A percentile compares a stretch with the other conserved stretches of the same genome.
Evolutionary conservation across 2,797 vertebrate genomes (phyloP).

Genomic region (Phrynocephalus guinanensis): DNA sequence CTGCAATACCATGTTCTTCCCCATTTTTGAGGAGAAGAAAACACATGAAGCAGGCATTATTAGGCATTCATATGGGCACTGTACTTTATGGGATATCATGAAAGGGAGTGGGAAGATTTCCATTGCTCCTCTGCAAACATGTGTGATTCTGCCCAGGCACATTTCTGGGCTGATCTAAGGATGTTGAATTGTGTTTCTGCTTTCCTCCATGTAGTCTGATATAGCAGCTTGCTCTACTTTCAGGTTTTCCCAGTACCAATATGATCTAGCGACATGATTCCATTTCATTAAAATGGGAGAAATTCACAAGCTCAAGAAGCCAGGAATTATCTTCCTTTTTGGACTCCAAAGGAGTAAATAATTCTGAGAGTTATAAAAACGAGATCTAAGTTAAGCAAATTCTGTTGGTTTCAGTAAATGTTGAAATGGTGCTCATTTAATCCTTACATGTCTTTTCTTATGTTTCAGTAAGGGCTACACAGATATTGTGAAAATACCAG

Average conservation of each 20-base stretch:
- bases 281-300: background rate
- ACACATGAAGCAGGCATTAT: background rate
- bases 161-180: background rate
- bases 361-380: background rate
- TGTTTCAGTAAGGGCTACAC: slow-evolving; percentile 93
- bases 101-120: background rate
- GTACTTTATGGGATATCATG: background rate
- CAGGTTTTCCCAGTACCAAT: background rate
- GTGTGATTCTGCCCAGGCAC: too few relatives aligned
- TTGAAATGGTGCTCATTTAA: slow-evolving; percentile 29
- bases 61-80: background rate
- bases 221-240: background rate
- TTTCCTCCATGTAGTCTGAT: background rate
- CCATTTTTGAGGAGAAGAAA: background rate
- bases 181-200: background rate
- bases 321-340: background rate
- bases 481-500: slow-evolving; percentile 93
- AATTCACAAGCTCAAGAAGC: background rate
- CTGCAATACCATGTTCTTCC: too few relatives aligned
- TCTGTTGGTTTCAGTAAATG: background rate
- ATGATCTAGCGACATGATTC: background rate
- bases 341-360: background rate
- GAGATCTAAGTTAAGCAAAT: background rate
- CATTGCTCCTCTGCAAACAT: too few relatives aligned
- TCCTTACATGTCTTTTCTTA: slow-evolving; percentile 32